Evolutionary conservation across 1,140 invertebrate genomes (phyloP).

Genomic region (Zaprionus ghesquierei): DNA sequence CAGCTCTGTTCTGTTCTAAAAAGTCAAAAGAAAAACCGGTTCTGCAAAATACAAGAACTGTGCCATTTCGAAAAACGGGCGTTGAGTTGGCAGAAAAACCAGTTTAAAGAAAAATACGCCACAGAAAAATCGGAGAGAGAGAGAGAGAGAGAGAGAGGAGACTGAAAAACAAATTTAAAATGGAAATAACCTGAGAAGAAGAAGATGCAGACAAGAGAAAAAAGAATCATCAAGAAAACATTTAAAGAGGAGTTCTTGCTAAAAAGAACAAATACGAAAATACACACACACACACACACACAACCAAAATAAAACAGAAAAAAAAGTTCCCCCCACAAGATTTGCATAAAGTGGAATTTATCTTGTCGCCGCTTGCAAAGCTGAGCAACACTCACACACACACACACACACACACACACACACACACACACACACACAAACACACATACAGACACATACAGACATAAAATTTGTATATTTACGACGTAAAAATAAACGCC

Average conservation of each 20-base stretch:
- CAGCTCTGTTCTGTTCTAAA: constrained; percentile 48
- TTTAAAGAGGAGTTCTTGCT: constrained; percentile 37
- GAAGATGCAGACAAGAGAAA: not conserved
- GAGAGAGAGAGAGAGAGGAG: constrained; percentile 10
- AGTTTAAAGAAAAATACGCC: constrained; percentile 73
- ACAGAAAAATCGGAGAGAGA: constrained; percentile 19
- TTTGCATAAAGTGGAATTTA: constrained; percentile 80
- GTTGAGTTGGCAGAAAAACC: constrained; percentile 71
- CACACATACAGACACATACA: constrained; percentile 18
- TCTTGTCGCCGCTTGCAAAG: constrained; percentile 44
- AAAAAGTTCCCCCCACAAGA: constrained; percentile 70
- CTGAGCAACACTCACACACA: constrained; percentile 19
- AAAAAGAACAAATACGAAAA: constrained; percentile 10
- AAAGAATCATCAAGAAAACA: constrained; percentile 16
- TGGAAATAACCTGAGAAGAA: constrained; percentile 68
- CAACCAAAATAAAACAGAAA: constrained; percentile 7
- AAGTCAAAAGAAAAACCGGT: constrained; percentile 80
- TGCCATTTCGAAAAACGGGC: constrained; percentile 69
- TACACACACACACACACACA: constrained; percentile 23
- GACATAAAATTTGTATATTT: constrained; percentile 77
- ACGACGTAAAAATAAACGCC: constrained; percentile 78
- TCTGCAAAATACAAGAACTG: constrained; percentile 73
- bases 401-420: not conserved
- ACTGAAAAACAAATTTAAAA: constrained; percentile 77
- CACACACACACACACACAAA: not conserved